Evolutionary conservation across 2,113 vertebrate species (phyloP).

Genomic region (Austrofundulus limnaeus): DNA sequence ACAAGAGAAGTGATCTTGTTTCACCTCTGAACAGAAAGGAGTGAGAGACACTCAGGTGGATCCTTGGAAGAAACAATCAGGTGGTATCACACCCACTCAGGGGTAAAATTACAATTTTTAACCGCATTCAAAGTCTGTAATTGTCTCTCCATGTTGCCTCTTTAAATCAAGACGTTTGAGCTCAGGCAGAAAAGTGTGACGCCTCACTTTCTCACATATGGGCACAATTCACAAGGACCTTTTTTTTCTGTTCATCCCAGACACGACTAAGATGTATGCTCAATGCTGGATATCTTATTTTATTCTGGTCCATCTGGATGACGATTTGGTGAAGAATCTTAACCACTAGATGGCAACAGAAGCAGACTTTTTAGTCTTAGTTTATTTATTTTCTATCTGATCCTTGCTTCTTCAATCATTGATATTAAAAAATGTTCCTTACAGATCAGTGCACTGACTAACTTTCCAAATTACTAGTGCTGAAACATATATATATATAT

Average conservation of each 20-base stretch:
- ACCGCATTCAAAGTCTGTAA: conserved; percentile 13
- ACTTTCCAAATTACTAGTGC: too few species aligned
- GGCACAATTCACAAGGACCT: background rate
- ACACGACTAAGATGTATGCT: too few species aligned
- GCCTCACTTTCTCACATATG: background rate
- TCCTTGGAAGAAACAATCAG: background rate
- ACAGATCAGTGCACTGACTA: too few species aligned
- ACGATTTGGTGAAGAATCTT: background rate
- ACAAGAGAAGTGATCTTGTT: background rate
- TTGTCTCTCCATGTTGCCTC: background rate
- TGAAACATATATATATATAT: too few species aligned
- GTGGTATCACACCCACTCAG: background rate
- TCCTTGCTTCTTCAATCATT: too few species aligned
- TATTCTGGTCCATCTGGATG: too few species aligned
- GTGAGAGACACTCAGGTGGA: background rate
- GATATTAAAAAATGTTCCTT: too few species aligned
- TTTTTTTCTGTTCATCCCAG: background rate
- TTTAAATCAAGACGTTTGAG: conserved; percentile 14
- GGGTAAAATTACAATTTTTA: background rate
- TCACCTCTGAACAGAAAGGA: conserved; percentile 2
- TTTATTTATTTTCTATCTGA: background rate
- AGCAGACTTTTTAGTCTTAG: background rate
- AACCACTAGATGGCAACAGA: conserved; percentile 57
- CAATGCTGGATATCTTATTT: too few species aligned
- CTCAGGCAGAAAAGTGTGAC: background rate